Evolutionary conservation across 2,113 vertebrate genomes (phyloP).

Genomic region (Phrynosoma platyrhinos): DNA sequence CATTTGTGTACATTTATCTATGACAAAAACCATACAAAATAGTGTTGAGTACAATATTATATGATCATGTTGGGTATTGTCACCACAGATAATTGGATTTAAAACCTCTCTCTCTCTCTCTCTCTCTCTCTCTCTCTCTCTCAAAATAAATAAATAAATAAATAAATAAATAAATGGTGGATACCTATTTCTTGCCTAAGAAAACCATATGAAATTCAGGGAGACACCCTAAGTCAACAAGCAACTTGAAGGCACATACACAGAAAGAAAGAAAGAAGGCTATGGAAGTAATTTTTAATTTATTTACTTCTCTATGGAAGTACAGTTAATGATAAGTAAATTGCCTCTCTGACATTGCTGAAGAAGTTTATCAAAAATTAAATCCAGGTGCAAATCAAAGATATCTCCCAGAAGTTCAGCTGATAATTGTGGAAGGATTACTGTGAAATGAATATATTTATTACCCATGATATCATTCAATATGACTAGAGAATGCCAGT

Average conservation of each 20-base stretch:
- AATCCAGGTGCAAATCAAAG: conserved; percentile 63
- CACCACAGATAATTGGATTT: conserved; percentile 45
- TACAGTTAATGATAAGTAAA: conserved; percentile 44
- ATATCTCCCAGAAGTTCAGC: conserved; percentile 49
- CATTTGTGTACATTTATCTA: background rate
- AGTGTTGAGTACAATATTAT: background rate
- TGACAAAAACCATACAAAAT: background rate
- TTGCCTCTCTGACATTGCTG: conserved; percentile 40
- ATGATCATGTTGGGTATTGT: conserved; percentile 39
- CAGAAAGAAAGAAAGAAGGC: background rate
- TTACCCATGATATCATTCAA: conserved; percentile 59
- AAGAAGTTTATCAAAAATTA: conserved; percentile 65
- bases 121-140: too few relatives aligned
- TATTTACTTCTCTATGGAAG: conserved; percentile 63
- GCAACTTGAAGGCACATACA: background rate
- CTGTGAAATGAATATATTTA: conserved; percentile 68
- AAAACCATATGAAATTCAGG: too few relatives aligned
- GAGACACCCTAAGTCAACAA: background rate
- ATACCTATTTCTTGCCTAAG: too few relatives aligned
- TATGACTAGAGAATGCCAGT: conserved; percentile 51
- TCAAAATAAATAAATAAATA: conserved; percentile 9
- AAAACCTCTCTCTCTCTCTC: conserved; percentile 7
- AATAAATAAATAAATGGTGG: background rate
- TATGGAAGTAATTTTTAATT: conserved; percentile 38
- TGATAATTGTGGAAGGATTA: conserved; percentile 69